These are phyloP conservation scores for Oscheius sp. DNA, from an alignment of 2,888 invertebrate genomes.

Conservation along the genomic window DNA sequence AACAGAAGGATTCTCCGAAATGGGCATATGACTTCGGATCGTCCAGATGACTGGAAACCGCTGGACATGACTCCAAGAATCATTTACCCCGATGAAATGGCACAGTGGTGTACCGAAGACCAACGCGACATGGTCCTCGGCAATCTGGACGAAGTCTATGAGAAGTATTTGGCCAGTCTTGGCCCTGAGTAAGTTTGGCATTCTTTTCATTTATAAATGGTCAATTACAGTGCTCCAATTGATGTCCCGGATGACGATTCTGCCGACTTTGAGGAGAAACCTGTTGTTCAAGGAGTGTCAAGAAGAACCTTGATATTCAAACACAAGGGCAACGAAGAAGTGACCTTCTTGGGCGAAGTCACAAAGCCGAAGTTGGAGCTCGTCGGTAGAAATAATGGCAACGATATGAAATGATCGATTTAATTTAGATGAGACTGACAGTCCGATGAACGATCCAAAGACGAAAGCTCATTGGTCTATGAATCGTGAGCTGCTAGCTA, in stretches of 20 bases:
- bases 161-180: neutral
- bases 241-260: too few relatives aligned
- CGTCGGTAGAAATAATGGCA: neutral
- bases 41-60: constrained; percentile 7
- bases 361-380: neutral
- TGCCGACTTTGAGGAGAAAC: neutral
- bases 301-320: constrained; percentile 2
- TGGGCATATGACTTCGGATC: neutral
- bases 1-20: neutral
- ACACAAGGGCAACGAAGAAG: neutral
- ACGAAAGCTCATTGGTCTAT: neutral
- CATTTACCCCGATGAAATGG: constrained; percentile 1
- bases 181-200: neutral
- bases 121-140: neutral
- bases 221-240: neutral
- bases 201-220: neutral
- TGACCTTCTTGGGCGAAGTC: constrained; percentile 1
- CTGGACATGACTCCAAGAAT: constrained; percentile 5
- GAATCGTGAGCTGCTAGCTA: constrained; percentile 22
- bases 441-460: constrained; percentile 3
- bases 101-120: neutral
- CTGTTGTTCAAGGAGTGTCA: neutral
- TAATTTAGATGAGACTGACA: neutral
- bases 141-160: neutral
- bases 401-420: neutral